Evolutionary conservation across 2,113 vertebrate species (phyloP).

Genomic region (Cyanistes caeruleus): DNA sequence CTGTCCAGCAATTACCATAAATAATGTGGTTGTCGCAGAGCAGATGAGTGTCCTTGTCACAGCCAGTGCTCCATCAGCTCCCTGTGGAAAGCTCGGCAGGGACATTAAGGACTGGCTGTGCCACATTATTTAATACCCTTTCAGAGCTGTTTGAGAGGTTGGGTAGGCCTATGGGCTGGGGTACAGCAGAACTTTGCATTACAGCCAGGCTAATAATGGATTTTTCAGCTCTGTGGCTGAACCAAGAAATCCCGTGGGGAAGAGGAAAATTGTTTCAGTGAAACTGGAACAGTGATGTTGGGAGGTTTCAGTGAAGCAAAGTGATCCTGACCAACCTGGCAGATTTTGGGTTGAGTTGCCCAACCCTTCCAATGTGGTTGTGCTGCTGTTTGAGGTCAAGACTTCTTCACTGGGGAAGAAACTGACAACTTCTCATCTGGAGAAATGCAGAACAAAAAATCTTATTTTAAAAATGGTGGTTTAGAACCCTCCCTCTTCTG

Average conservation of each 20-base stretch:
- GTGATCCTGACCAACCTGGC: neutral
- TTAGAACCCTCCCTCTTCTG: constrained; percentile 1
- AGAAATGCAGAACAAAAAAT: neutral
- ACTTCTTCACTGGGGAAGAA: neutral
- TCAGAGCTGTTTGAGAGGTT: neutral
- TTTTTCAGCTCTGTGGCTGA: constrained; percentile 50
- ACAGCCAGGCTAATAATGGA: constrained; percentile 47
- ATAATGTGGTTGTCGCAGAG: neutral
- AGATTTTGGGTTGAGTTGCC: neutral
- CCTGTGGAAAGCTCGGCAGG: neutral
- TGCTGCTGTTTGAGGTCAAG: neutral
- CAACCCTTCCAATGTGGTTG: neutral
- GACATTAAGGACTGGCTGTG: neutral
- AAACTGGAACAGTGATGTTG: neutral
- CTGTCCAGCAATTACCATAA: neutral
- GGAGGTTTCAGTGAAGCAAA: neutral
- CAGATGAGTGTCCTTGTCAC: neutral
- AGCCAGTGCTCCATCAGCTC: neutral
- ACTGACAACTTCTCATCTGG: neutral
- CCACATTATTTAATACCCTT: neutral
- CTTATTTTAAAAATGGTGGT: neutral
- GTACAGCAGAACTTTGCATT: neutral
- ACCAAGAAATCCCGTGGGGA: constrained; percentile 9
- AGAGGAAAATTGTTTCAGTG: constrained; percentile 21
- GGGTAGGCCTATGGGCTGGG: neutral